Percentiles rank a stretch among this genome's conserved stretches.
Conservation (phyloP, 2,888 invertebrate genomes). For the Polylopha cassiicola region DNA sequence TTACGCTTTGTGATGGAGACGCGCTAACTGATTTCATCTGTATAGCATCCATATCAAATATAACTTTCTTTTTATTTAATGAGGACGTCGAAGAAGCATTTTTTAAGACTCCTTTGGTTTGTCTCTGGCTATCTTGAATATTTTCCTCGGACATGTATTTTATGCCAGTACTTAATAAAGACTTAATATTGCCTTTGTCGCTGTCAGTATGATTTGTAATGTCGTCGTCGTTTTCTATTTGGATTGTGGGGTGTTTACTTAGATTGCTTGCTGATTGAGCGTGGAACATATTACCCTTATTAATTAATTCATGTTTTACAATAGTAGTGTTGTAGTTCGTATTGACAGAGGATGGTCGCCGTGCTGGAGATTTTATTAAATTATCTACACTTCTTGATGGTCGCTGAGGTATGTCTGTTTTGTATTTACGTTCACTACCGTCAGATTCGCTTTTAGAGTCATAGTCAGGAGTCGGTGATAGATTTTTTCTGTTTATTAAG, state of each 20-base stretch:
- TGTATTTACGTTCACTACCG: slow-evolving; percentile 39
- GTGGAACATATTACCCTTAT: slow-evolving; percentile 34
- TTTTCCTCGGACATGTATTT: slow-evolving; percentile 46
- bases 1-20: slow-evolving; percentile 69
- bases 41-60: slow-evolving; percentile 79
- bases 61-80: slow-evolving; percentile 79
- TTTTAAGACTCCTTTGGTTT: slow-evolving; percentile 78
- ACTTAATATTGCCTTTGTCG: slow-evolving; percentile 46
- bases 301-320: slow-evolving; percentile 36
- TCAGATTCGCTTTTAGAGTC: slow-evolving; percentile 39
- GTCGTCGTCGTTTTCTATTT: slow-evolving; percentile 21
- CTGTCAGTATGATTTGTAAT: slow-evolving; percentile 28
- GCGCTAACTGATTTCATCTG: slow-evolving; percentile 73
- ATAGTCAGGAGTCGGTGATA: slow-evolving; percentile 23
- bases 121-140: slow-evolving; percentile 37
- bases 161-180: slow-evolving; percentile 39
- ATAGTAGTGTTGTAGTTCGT: slow-evolving; percentile 34
- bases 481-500: slow-evolving; percentile 16
- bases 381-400: slow-evolving; percentile 49
- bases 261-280: slow-evolving; percentile 48
- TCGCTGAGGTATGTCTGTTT: slow-evolving; percentile 32
- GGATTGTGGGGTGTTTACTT: slow-evolving; percentile 27
- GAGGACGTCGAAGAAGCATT: slow-evolving; percentile 73
- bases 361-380: slow-evolving; percentile 57
- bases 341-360: slow-evolving; percentile 50